Evolutionary conservation across 2,113 vertebrate genomes (phyloP).

Genomic region (Atrichornis clamosus): DNA sequence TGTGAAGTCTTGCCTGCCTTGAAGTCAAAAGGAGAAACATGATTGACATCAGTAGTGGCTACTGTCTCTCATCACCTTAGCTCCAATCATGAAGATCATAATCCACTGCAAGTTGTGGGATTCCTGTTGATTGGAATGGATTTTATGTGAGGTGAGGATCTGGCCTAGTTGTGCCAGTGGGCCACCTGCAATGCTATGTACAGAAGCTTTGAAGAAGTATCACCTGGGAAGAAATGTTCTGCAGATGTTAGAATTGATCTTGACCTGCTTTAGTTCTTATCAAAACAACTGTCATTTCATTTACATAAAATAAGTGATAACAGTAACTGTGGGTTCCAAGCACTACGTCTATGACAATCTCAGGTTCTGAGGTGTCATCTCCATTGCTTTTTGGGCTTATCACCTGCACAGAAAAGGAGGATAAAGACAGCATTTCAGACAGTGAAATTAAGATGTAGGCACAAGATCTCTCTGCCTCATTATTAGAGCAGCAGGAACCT

Average conservation of each 20-base stretch:
- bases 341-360: background rate
- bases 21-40: background rate
- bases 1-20: background rate
- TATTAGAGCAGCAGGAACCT: background rate
- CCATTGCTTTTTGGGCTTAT: background rate
- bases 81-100: background rate
- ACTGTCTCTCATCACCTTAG: background rate
- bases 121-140: background rate
- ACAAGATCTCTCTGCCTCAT: background rate
- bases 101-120: background rate
- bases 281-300: background rate
- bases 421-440: background rate
- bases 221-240: background rate
- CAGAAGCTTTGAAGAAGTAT: background rate
- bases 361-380: background rate
- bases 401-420: background rate
- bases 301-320: background rate
- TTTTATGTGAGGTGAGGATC: background rate
- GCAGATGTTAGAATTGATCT: background rate
- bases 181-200: background rate
- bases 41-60: background rate
- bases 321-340: background rate
- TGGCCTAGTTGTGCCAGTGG: background rate
- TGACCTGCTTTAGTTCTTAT: background rate
- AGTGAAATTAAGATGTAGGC: background rate